Evolutionary conservation across 2,888 invertebrate genomes (phyloP), one percentile per base, ranked within the genome.

Genomic region (Clepsis dumicolana): DNA sequence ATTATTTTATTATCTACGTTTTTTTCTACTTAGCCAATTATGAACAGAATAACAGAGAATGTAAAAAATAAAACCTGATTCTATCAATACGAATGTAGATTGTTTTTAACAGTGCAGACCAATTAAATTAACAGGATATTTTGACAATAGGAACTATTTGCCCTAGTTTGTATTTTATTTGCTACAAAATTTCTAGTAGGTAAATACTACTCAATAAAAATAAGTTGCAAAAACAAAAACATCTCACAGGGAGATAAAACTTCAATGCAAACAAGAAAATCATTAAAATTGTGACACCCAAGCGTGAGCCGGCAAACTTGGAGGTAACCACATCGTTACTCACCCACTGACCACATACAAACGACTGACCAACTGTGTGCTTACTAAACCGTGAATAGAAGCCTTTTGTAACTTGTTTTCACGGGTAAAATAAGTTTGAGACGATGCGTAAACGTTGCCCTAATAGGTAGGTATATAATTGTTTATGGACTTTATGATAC

Each of bases 271-370:
- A 76, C 75, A 78, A 74, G 70, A 72, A 73, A 73, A 76, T 80
- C 89, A 88, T 91, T 91, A 92, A 90, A 91, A 90, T 76, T 70
- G 77, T 89, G 78, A 85, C 77, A 85, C 59, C 79, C 80, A 82
- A 76, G 88, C 91, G 85, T 88, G 73, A 71, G 80, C 73, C 74
- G 77, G 72, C 73, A 76, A 81, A 81, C 75, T 84, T 82, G 75
- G 75, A 60, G 65, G 71, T 70, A 74, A 85, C 90, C 90, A 75
- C 86, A 83, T 84, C 81, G 83, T 84, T 88, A 87, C 70, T 60
- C 64, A 44, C 73, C 72, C 81, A 77, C 81, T 82, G 77, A 75
- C 70, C 60, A 65, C 73, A 63, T 41, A 56, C 69, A 67, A 71
- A 54, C 59, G 62, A 64, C 69, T 69, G 71, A 50, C 65, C 65